A percentile compares a stretch with the other conserved stretches of the same genome.
phyloP scores from a whole-genome alignment of 1,140 invertebrate genomes.

The Zaprionus capensis region DNA sequence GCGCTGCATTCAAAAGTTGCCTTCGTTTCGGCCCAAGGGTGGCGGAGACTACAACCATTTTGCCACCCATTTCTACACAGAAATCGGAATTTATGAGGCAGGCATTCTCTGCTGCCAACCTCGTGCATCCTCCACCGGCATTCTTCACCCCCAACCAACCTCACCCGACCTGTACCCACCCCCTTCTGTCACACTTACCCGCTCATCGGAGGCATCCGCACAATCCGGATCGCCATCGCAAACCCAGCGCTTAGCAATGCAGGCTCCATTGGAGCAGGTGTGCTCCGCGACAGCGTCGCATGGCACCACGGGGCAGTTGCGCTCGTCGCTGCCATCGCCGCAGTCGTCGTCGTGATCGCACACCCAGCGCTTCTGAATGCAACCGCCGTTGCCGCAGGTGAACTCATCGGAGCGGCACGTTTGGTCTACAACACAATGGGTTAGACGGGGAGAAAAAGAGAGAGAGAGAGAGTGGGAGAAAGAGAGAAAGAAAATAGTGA shows the following conservation, averaged over 20 bases:
- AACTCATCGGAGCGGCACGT: constrained; percentile 95
- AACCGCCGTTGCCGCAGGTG: constrained; percentile 94
- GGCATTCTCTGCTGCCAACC: constrained; percentile 7
- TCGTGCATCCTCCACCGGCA: constrained; percentile 14
- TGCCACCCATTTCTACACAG: constrained; percentile 19
- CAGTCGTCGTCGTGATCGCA: constrained; percentile 96
- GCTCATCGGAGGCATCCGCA: constrained; percentile 91
- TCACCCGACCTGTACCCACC: not conserved
- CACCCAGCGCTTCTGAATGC: constrained; percentile 93
- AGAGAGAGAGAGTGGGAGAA: not conserved
- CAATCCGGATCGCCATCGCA: constrained; percentile 96
- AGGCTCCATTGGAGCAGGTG: constrained; percentile 88
- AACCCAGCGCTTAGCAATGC: constrained; percentile 90
- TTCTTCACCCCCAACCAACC: constrained; percentile 16
- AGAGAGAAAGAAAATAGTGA: not conserved
- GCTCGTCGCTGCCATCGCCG: constrained; percentile 92
- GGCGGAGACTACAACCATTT: constrained; percentile 30
- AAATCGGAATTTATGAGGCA: constrained; percentile 64
- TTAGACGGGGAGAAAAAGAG: constrained; percentile 3
- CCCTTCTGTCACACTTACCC: constrained; percentile 84
- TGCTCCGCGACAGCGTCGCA: constrained; percentile 90
- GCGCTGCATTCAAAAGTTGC: constrained; percentile 9
- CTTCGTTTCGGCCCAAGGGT: not conserved
- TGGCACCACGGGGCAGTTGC: constrained; percentile 88
- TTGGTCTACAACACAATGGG: constrained; percentile 86